phyloP scores from a whole-genome alignment of 2,113 vertebrate species.

The Lates calcarifer region DNA sequence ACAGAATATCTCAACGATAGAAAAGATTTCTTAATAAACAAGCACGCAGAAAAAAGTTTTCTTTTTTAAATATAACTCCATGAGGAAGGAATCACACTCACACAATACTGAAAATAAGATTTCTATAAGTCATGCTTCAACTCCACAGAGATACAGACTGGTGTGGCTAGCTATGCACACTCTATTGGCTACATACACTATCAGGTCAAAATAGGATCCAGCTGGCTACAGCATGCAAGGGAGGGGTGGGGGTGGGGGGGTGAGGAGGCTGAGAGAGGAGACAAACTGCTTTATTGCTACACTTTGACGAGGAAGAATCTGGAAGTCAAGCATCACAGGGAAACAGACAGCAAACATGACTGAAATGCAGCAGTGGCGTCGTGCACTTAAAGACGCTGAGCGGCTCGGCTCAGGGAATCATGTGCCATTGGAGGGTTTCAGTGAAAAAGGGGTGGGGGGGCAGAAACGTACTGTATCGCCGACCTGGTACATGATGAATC shows the following conservation, averaged over 20 bases:
- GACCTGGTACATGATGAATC: conserved; percentile 36
- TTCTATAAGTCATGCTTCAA: conserved; percentile 78
- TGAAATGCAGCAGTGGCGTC: conserved; percentile 74
- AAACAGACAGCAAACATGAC: conserved; percentile 69
- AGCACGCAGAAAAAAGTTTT: conserved; percentile 44
- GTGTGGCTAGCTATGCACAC: conserved; percentile 71
- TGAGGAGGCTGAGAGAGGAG: conserved; percentile 55
- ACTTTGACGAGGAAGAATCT: conserved; percentile 81
- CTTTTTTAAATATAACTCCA: conserved; percentile 32
- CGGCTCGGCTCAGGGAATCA: conserved; percentile 28
- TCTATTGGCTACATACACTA: conserved; percentile 76
- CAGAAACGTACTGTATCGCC: conserved; percentile 20
- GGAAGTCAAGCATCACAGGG: conserved; percentile 79
- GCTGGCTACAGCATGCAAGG: conserved; percentile 78
- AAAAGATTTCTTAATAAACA: conserved; percentile 70
- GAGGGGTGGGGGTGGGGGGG: conserved; percentile 5
- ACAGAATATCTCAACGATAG: conserved; percentile 65
- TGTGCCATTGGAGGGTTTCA: conserved; percentile 42
- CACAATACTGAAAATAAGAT: conserved; percentile 67
- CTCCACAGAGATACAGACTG: conserved; percentile 67
- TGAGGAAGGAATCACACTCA: conserved; percentile 62
- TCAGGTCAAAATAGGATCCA: conserved; percentile 67
- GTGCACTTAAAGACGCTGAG: conserved; percentile 71
- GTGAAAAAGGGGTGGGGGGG: conserved; percentile 20
- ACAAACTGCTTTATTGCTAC: conserved; percentile 82